These are phyloP conservation scores for Ladona fulva DNA, from an alignment of 1,140 invertebrate species.

Conservation along the genomic window DNA sequence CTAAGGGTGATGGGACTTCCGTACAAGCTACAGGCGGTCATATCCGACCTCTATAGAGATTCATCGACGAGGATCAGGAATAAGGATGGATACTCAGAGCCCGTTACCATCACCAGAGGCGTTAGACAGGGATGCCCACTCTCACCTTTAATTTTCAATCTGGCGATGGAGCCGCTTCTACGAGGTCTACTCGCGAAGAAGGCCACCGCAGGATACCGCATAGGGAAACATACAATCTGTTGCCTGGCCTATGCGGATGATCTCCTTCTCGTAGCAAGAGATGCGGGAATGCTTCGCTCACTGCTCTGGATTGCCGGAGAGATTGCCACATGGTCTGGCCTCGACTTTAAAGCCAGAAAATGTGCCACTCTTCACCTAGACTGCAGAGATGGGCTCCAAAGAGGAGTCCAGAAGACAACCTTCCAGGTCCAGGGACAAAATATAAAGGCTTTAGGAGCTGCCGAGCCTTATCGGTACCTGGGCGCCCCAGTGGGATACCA, in stretches of 20 bases:
- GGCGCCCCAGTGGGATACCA: conserved; percentile 28
- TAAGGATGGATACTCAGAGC: too few species aligned
- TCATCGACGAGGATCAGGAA: too few species aligned
- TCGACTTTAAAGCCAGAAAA: conserved; percentile 28
- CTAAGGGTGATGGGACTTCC: too few species aligned
- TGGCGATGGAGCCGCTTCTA: conserved; percentile 31
- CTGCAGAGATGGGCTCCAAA: background rate
- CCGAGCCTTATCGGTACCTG: conserved; percentile 20
- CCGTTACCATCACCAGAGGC: too few species aligned
- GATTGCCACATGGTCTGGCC: conserved; percentile 18
- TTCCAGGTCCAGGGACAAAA: conserved; percentile 19
- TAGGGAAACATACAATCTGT: conserved; percentile 23
- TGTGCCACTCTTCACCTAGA: conserved; percentile 27
- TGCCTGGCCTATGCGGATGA: conserved; percentile 31
- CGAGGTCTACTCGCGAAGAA: background rate
- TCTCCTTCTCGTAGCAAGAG: conserved; percentile 23
- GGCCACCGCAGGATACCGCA: conserved; percentile 20
- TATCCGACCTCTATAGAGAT: too few species aligned
- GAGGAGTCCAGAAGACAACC: background rate
- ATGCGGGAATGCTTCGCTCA: conserved; percentile 17
- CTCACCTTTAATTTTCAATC: conserved; percentile 32
- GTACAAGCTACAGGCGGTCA: too few species aligned
- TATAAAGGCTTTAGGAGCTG: conserved; percentile 16
- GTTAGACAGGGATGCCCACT: too few species aligned
- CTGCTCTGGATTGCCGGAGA: conserved; percentile 20